Conservation (phyloP, 2,113 vertebrate species). For the Dipodomys merriami region DNA sequence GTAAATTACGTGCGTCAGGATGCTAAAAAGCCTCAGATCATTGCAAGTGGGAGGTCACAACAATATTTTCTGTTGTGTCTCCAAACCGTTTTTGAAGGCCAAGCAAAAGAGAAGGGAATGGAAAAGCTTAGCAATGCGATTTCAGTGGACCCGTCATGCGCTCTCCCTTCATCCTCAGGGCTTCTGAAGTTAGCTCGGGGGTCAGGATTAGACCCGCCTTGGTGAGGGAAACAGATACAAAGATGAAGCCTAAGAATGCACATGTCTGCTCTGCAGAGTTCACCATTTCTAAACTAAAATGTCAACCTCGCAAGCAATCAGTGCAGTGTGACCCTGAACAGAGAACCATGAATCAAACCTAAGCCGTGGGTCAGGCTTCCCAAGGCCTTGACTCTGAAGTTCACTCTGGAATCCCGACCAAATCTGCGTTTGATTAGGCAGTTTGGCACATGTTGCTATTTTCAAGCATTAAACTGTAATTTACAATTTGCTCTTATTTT, state of each 20-base stretch:
- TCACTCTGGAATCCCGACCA: constrained; percentile 58
- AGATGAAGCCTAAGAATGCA: not conserved
- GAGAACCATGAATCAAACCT: constrained; percentile 73
- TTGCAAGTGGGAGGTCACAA: constrained; percentile 33
- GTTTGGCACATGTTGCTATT: constrained; percentile 47
- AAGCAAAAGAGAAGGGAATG: not conserved
- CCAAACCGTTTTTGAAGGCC: not conserved
- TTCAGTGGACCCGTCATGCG: constrained; percentile 27
- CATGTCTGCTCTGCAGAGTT: constrained; percentile 54
- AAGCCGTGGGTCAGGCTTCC: not conserved
- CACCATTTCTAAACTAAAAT: constrained; percentile 62
- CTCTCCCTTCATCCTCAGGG: not conserved
- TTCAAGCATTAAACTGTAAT: constrained; percentile 58
- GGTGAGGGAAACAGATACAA: not conserved
- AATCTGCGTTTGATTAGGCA: constrained; percentile 61
- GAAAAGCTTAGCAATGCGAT: not conserved
- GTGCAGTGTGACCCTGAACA: constrained; percentile 51
- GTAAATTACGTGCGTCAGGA: not conserved
- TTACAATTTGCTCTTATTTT: constrained; percentile 37
- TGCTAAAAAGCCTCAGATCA: constrained; percentile 25
- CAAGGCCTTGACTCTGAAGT: constrained; percentile 46
- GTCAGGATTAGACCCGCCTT: constrained; percentile 43
- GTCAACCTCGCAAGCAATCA: constrained; percentile 69
- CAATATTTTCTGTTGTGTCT: constrained; percentile 39
- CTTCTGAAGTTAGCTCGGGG: not conserved